Evolutionary conservation across 2,888 invertebrate species (phyloP).

Genomic region (Catotricha subobsoleta): DNA sequence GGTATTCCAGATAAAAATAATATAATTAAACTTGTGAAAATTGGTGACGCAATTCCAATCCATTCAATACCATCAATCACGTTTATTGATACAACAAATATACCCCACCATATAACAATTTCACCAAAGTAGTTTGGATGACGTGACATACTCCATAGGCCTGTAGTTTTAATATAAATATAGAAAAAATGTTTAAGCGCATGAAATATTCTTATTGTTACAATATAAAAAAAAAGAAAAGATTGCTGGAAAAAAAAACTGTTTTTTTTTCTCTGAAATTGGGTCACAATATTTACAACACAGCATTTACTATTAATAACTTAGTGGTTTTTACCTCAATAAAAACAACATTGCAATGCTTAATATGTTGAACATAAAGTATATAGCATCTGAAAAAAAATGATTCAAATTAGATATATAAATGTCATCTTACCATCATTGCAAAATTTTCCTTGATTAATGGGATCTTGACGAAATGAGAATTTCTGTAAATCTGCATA

Average conservation of each 20-base stretch:
- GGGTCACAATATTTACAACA: no score
- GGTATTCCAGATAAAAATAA: constrained; percentile 84
- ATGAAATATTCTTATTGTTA: neutral
- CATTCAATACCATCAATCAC: constrained; percentile 72
- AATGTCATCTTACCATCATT: constrained; percentile 67
- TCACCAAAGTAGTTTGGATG: constrained; percentile 94
- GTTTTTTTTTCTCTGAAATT: no score
- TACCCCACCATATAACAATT: constrained; percentile 85
- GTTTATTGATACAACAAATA: constrained; percentile 74
- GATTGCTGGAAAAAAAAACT: no score
- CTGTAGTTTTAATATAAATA: constrained; percentile 21
- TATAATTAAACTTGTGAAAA: constrained; percentile 74
- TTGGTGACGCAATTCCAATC: constrained; percentile 68
- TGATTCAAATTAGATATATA: neutral
- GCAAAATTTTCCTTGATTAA: constrained; percentile 83
- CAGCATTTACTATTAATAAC: no score
- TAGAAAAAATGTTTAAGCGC: no score
- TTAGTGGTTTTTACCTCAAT: no score
- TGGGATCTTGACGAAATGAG: constrained; percentile 71
- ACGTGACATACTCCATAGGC: constrained; percentile 71
- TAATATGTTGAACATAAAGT: no score
- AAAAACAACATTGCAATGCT: no score
- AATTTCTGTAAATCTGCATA: constrained; percentile 88
- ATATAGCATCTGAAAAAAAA: no score
- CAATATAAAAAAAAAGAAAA: no score